Evolutionary conservation across 2,113 vertebrate species (phyloP).

Genomic region (Siniperca chuatsi): DNA sequence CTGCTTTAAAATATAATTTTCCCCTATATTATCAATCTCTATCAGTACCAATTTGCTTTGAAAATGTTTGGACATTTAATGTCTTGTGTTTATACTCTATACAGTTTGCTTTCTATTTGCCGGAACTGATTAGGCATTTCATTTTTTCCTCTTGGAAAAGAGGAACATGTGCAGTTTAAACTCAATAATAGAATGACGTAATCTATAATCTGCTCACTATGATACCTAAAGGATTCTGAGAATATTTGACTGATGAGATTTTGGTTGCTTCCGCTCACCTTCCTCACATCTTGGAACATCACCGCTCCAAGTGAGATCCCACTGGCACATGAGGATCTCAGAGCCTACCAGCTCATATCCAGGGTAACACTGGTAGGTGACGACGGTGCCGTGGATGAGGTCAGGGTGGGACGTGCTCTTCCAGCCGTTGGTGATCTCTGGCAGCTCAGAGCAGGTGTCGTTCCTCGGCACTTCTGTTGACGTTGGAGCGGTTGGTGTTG

Average conservation of each 20-base stretch:
- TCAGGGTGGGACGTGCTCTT: constrained; percentile 96
- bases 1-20: not conserved
- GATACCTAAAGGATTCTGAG: not conserved
- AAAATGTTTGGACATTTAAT: too few relatives aligned
- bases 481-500: not conserved
- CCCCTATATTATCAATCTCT: not conserved
- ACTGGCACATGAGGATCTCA: constrained; percentile 98
- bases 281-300: constrained; percentile 93
- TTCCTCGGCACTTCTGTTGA: constrained; percentile 94
- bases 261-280: constrained; percentile 83
- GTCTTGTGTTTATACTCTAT: not conserved
- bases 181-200: not conserved
- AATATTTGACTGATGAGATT: not conserved
- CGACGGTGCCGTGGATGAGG: constrained; percentile 93
- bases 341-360: constrained; percentile 91
- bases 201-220: not conserved
- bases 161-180: not conserved
- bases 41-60: too few relatives aligned
- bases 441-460: constrained; percentile 95
- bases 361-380: constrained; percentile 98
- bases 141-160: not conserved
- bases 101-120: not conserved
- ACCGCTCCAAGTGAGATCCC: constrained; percentile 97
- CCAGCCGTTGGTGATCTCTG: constrained; percentile 95
- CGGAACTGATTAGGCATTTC: not conserved